Evolutionary conservation across 1,140 invertebrate species (phyloP).

Genomic region (Ostrea edulis): DNA sequence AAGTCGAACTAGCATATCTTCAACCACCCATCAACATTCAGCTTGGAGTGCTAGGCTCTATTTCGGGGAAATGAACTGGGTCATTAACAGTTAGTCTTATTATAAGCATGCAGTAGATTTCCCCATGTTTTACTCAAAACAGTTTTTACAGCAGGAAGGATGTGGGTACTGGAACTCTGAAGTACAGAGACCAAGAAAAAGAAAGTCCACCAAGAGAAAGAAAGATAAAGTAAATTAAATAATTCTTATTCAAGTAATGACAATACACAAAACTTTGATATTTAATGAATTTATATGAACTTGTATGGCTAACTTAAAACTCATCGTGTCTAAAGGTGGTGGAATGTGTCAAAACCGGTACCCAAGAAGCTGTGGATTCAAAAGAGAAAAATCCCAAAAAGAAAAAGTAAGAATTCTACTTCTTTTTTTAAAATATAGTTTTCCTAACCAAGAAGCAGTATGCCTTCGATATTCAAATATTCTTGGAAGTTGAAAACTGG

Average conservation of each 20-base stretch:
- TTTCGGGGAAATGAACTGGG: background rate
- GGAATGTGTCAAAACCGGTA: background rate
- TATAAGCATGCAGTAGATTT: background rate
- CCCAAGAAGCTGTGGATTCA: background rate
- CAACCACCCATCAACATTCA: background rate
- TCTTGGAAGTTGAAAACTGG: no score
- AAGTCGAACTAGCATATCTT: background rate
- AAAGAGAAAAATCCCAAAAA: background rate
- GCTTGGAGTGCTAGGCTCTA: no score
- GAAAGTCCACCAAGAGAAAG: background rate
- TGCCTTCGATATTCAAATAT: no score
- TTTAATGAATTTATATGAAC: background rate
- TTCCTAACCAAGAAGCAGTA: no score
- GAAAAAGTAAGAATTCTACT: background rate
- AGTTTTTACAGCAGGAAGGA: background rate
- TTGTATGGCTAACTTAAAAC: background rate
- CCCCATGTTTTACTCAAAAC: background rate
- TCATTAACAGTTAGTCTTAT: background rate
- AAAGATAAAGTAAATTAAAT: background rate
- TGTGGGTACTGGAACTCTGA: conserved; percentile 16
- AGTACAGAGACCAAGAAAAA: conserved; percentile 2
- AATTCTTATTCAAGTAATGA: background rate
- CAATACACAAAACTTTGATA: background rate
- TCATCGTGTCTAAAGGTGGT: background rate
- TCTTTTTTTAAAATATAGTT: background rate